phyloP scores from a whole-genome alignment of 1,140 invertebrate species.

The Vollenhovia emeryi region DNA sequence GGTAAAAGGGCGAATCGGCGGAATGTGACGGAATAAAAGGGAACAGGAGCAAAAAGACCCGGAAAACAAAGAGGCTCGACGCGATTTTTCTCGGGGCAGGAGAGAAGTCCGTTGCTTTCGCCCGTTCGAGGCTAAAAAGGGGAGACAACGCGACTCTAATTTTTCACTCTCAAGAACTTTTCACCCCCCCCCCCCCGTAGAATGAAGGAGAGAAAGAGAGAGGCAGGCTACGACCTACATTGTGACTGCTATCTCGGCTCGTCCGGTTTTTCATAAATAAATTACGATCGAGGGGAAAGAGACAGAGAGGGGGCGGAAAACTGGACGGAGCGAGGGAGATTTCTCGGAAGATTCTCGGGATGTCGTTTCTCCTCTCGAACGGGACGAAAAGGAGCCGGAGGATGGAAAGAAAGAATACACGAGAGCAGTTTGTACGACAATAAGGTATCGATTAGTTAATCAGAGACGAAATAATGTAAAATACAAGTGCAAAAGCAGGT shows the following conservation, averaged over 20 bases:
- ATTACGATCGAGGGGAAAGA: constrained; percentile 8
- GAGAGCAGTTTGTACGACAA: constrained; percentile 85
- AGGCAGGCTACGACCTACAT: not conserved
- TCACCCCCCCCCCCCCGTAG: not conserved
- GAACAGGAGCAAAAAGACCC: not conserved
- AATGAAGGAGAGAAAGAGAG: constrained; percentile 4
- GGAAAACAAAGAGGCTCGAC: not conserved
- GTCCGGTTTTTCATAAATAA: constrained; percentile 35
- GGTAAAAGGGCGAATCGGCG: constrained; percentile 29
- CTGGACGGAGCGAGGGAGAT: not conserved
- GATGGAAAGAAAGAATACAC: constrained; percentile 58
- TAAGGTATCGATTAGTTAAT: constrained; percentile 85
- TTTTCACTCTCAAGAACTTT: constrained; percentile 19
- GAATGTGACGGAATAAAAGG: constrained; percentile 2
- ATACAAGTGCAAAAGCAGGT: constrained; percentile 84
- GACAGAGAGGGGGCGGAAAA: not conserved
- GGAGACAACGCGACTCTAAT: not conserved
- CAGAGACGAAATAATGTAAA: constrained; percentile 83
- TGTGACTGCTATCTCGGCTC: not conserved
- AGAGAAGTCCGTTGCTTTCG: constrained; percentile 28
- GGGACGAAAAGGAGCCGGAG: not conserved
- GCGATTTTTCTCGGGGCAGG: constrained; percentile 9
- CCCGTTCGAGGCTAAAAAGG: not conserved
- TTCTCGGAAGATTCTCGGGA: not conserved
- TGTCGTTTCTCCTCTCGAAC: constrained; percentile 34